Conservation (phyloP, 2,888 invertebrate species). For the Gryllus longicercus region DNA sequence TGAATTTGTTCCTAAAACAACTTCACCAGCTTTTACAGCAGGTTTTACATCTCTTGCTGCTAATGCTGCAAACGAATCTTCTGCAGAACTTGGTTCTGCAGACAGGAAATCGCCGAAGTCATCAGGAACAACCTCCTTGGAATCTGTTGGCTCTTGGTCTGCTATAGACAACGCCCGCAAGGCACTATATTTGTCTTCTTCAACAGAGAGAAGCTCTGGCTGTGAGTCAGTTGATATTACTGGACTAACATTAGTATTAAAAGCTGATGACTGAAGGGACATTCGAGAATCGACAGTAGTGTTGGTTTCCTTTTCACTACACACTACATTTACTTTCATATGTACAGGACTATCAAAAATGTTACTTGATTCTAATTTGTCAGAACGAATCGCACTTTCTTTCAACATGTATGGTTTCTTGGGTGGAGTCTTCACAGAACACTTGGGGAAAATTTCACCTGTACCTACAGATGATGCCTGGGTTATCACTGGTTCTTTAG, state of each 20-base stretch:
- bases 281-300: background rate
- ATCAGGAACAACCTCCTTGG: conserved; percentile 41
- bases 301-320: background rate
- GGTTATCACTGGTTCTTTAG: background rate
- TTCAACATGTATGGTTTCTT: conserved; percentile 46
- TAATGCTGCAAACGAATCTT: conserved; percentile 37
- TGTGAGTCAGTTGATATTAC: conserved; percentile 36
- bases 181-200: conserved; percentile 51
- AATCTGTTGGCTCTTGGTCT: conserved; percentile 34
- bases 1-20: background rate
- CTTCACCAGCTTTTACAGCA: background rate
- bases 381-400: conserved; percentile 45
- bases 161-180: conserved; percentile 45
- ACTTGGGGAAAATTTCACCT: background rate
- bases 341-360: background rate
- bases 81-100: conserved; percentile 41
- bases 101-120: conserved; percentile 52
- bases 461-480: too few species aligned
- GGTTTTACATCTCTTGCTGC: conserved; percentile 28
- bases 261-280: too few species aligned
- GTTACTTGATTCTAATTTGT: background rate
- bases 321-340: background rate
- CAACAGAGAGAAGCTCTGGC: conserved; percentile 44
- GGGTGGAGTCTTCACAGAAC: background rate
- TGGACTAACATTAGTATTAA: background rate